These are phyloP conservation scores for Pongo abelii DNA, from an alignment of 2,113 vertebrate genomes.

Conservation along the genomic window DNA sequence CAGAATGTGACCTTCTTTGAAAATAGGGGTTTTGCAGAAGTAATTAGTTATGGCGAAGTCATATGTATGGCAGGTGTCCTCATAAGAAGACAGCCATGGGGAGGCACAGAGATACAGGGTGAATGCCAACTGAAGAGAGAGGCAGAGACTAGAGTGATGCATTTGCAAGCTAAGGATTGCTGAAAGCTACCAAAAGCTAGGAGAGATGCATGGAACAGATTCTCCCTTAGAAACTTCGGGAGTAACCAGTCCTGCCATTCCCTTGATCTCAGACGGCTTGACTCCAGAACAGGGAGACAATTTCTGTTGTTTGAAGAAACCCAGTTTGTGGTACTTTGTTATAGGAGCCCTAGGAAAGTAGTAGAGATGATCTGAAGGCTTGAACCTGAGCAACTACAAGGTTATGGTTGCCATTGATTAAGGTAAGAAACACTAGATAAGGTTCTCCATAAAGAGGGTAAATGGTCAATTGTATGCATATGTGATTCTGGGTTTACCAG, in stretches of 20 bases:
- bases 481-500: background rate
- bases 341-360: background rate
- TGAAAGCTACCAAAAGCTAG: background rate
- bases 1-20: background rate
- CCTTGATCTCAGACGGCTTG: background rate
- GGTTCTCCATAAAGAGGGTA: background rate
- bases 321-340: background rate
- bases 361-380: background rate
- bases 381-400: background rate
- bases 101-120: background rate
- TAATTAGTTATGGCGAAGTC: background rate
- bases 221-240: background rate
- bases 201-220: background rate
- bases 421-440: background rate
- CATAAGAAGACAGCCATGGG: background rate
- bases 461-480: background rate
- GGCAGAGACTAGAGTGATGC: background rate
- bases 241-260: background rate
- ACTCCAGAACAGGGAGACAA: background rate
- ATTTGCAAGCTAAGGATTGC: background rate
- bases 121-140: too few relatives aligned
- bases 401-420: too few relatives aligned
- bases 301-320: background rate
- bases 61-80: background rate
- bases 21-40: background rate